phyloP scores from a whole-genome alignment of 2,797 vertebrate genomes.

The Columba guinea region DNA sequence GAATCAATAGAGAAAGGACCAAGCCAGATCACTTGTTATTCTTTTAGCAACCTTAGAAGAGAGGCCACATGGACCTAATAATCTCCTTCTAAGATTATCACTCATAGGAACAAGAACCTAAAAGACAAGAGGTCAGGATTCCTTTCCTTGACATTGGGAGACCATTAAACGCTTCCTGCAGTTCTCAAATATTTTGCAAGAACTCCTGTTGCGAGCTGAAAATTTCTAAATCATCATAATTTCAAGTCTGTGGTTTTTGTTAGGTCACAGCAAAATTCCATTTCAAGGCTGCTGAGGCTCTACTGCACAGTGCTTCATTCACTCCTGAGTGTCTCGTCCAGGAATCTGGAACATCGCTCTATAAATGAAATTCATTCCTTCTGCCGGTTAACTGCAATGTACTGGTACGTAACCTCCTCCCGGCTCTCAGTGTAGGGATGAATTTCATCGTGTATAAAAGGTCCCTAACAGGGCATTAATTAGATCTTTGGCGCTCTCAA shows the following conservation, averaged over 20 bases:
- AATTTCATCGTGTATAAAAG: neutral
- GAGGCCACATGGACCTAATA: neutral
- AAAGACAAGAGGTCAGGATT: constrained; percentile 59
- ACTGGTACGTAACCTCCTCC: neutral
- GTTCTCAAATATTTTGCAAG: constrained; percentile 69
- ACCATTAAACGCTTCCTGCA: constrained; percentile 36
- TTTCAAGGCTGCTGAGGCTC: constrained; percentile 15
- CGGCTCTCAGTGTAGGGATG: neutral
- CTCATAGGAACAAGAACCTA: constrained; percentile 2
- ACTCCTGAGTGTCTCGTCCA: constrained; percentile 1
- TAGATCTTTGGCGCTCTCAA: neutral
- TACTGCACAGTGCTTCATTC: constrained; percentile 38
- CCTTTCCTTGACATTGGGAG: constrained; percentile 25
- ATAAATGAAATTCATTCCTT: constrained; percentile 28
- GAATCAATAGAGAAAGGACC: neutral
- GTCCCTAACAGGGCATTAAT: neutral
- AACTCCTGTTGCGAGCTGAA: constrained; percentile 33
- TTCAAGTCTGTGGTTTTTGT: constrained; percentile 49
- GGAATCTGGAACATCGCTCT: constrained; percentile 23
- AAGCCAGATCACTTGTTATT: neutral
- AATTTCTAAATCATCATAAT: constrained; percentile 59
- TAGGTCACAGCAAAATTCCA: constrained; percentile 45
- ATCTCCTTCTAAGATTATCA: constrained; percentile 25
- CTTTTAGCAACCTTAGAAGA: neutral
- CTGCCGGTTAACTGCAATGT: neutral